A percentile compares a stretch with the other conserved stretches of the same genome.
Evolutionary conservation across 2,113 vertebrate genomes (phyloP).

Genomic region (Takifugu flavidus): DNA sequence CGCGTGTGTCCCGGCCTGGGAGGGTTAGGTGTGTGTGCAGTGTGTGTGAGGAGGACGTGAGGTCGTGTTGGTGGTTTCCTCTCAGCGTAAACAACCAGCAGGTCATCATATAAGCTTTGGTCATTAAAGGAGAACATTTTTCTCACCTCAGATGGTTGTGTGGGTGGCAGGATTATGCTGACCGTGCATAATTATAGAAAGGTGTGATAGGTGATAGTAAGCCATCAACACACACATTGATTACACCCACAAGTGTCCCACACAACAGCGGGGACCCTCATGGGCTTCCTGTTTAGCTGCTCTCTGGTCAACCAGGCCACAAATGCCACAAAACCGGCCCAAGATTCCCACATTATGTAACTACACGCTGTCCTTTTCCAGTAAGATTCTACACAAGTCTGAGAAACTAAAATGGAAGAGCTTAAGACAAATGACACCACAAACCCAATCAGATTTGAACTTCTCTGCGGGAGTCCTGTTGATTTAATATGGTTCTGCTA

Average conservation of each 20-base stretch:
- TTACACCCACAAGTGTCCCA: neutral
- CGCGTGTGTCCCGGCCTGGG: too few relatives aligned
- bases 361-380: neutral
- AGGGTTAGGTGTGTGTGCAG: too few relatives aligned
- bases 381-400: constrained; percentile 7
- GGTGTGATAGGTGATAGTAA: neutral
- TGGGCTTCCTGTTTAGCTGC: too few relatives aligned
- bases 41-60: too few relatives aligned
- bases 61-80: too few relatives aligned
- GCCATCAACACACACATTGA: neutral
- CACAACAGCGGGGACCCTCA: too few relatives aligned
- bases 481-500: constrained; percentile 29
- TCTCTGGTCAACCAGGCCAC: neutral
- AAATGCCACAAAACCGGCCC: neutral
- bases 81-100: too few relatives aligned
- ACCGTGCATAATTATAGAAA: too few relatives aligned
- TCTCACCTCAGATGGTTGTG: too few relatives aligned
- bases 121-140: too few relatives aligned
- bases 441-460: constrained; percentile 36
- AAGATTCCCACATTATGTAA: neutral
- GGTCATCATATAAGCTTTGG: too few relatives aligned
- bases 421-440: constrained; percentile 38
- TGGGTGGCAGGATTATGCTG: too few relatives aligned
- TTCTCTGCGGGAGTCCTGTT: constrained; percentile 7
- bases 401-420: neutral